Evolutionary conservation across 1,140 invertebrate genomes (phyloP), one percentile per base, ranked within the genome.

Genomic region (Temnothorax nylanderi): DNA sequence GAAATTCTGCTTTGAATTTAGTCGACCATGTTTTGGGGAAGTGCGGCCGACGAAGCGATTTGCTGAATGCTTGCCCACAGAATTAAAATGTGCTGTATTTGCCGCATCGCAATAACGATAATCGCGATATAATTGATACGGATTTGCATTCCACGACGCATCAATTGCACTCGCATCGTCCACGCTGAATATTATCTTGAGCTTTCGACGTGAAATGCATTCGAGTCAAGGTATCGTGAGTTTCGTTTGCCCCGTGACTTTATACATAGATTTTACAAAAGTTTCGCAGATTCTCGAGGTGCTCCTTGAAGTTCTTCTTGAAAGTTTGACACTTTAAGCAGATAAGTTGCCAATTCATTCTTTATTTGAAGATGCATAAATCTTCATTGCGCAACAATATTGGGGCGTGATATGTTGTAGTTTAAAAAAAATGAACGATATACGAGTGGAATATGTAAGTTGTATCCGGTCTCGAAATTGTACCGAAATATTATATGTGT

Each of bases 1-100:
- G 32, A 88, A 80, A 58, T 51, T 67, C 78, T 37, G 60, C 74
- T 88, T 78, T 58, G 75, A 86, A 88, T 44, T 85, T 80, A 65
- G 75, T 75, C 81, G 54, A 69, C 44, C 58, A 8, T 51, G 56
- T 41, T 16, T 6, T 5, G 11, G 56, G 72, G 11, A 77, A 77
- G 34, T 89, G n/a, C 60, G 44, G 5, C 18, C 47, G 64, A 51
- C 41, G n/a, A 54, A 49, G 51, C 21, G 69, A 81, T 88, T 84
- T 44, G 44, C 26, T 56, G n/a, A 72, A 37, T 44, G 37, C 26
- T 41, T 56, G 54, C 32, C 5, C 21, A 56, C 62, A 16, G 69
- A 84, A 75, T 84, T 60, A 75, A 84, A 84, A 84, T 37, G 8
- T 32, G 26, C 54, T 18, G 13, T 47, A 72, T 47, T 49, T 26